Evolutionary conservation across 2,113 vertebrate species (phyloP).

Genomic region (Balaenoptera acutorostrata): DNA sequence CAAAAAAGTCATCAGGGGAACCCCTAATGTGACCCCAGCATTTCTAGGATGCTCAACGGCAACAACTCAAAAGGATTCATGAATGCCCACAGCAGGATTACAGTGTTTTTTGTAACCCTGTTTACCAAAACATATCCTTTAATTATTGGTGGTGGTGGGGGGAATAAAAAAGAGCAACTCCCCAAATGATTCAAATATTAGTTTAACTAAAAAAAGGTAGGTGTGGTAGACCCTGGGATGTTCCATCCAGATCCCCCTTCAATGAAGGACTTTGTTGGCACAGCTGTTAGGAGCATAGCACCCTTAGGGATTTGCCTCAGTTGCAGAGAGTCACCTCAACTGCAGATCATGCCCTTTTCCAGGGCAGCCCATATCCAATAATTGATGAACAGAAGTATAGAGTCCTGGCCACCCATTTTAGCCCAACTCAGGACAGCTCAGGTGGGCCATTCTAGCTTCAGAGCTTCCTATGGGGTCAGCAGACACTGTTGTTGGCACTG

Average conservation of each 20-base stretch:
- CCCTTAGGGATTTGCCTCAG: neutral
- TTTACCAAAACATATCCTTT: neutral
- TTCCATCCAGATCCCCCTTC: neutral
- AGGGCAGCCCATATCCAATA: neutral
- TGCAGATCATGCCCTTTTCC: neutral
- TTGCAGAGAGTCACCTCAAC: neutral
- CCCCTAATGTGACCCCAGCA: neutral
- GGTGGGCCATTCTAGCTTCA: neutral
- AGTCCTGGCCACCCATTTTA: neutral
- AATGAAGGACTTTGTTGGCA: neutral
- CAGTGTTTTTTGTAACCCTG: neutral
- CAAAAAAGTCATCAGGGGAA: neutral
- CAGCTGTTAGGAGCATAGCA: neutral
- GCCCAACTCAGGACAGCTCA: neutral
- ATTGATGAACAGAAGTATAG: neutral
- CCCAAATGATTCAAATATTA: neutral
- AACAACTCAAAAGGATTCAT: neutral
- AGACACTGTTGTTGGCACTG: neutral
- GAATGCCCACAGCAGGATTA: neutral
- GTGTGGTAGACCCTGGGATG: neutral
- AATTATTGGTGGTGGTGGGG: neutral
- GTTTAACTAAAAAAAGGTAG: neutral
- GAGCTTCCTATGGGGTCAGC: neutral
- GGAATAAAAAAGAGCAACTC: neutral
- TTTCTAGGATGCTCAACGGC: neutral